Evolutionary conservation across 2,888 invertebrate genomes (phyloP).

Genomic region (Agriotes lineatus): DNA sequence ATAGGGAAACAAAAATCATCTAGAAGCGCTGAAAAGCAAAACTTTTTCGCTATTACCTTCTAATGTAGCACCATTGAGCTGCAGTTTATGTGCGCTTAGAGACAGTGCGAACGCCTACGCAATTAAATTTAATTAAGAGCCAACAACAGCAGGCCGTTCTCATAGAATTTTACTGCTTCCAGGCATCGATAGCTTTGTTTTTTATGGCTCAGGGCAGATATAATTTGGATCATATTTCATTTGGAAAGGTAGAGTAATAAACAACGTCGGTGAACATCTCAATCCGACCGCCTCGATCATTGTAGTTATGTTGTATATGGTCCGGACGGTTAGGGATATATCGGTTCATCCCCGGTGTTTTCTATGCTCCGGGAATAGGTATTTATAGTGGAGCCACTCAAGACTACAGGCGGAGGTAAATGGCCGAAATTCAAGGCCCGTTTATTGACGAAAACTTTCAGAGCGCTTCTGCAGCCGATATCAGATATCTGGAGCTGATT

Average conservation of each 20-base stretch:
- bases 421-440: neutral
- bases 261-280: conserved; percentile 40
- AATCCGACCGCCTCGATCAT: conserved; percentile 40
- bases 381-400: conserved; percentile 31
- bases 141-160: conserved; percentile 3
- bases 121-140: conserved; percentile 31
- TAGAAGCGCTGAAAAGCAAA: neutral
- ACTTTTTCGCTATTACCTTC: too few species aligned
- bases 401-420: conserved; percentile 30
- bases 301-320: conserved; percentile 41
- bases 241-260: conserved; percentile 37
- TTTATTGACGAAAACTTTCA: neutral
- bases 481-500: neutral
- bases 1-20: too few species aligned
- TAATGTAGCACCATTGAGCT: too few species aligned
- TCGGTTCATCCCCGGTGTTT: conserved; percentile 39
- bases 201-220: conserved; percentile 29
- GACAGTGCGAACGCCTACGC: too few species aligned
- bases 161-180: conserved; percentile 25
- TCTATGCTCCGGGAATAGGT: conserved; percentile 27
- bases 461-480: neutral
- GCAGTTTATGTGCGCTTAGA: too few species aligned
- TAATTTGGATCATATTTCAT: conserved; percentile 41
- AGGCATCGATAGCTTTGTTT: conserved; percentile 22
- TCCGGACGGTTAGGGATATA: conserved; percentile 36